Conservation (phyloP, 2,113 vertebrate species). For the Cebus imitator region DNA sequence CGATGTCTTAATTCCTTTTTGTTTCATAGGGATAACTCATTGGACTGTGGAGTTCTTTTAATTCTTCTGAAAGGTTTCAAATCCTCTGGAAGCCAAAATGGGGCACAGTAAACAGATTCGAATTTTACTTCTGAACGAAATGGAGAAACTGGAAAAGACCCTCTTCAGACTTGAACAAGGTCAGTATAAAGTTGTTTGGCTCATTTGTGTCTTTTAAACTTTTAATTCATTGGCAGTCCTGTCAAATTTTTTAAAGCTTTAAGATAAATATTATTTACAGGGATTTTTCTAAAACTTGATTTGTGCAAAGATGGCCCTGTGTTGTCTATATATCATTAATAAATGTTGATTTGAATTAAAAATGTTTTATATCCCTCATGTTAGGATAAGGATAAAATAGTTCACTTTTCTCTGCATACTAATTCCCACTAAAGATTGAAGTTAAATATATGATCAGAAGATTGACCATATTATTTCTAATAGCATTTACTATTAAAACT, state of each 20-base stretch:
- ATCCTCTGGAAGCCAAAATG: constrained; percentile 81
- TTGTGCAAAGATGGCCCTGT: not conserved
- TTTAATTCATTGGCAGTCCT: not conserved
- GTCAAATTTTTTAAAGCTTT: not conserved
- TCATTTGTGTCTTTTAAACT: not conserved
- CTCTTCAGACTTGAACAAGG: constrained; percentile 94
- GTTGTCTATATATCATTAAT: not conserved
- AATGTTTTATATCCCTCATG: not conserved
- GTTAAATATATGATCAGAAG: not conserved
- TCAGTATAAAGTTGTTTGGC: constrained; percentile 67
- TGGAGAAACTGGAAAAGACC: constrained; percentile 91
- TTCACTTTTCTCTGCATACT: not conserved
- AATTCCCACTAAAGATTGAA: not conserved
- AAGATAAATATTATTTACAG: not conserved
- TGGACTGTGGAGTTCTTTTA: constrained; percentile 49
- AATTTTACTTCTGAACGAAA: constrained; percentile 88
- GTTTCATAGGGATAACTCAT: constrained; percentile 70
- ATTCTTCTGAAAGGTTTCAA: constrained; percentile 72
- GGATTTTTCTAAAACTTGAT: constrained; percentile 14
- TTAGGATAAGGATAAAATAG: not conserved
- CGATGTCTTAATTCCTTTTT: constrained; percentile 57
- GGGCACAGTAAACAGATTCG: constrained; percentile 84
- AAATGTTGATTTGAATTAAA: not conserved
- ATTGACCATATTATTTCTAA: not conserved
- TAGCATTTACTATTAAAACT: not conserved